These are phyloP conservation scores for Ellobium chinense DNA, from an alignment of 2,888 invertebrate genomes.

Conservation along the genomic window DNA sequence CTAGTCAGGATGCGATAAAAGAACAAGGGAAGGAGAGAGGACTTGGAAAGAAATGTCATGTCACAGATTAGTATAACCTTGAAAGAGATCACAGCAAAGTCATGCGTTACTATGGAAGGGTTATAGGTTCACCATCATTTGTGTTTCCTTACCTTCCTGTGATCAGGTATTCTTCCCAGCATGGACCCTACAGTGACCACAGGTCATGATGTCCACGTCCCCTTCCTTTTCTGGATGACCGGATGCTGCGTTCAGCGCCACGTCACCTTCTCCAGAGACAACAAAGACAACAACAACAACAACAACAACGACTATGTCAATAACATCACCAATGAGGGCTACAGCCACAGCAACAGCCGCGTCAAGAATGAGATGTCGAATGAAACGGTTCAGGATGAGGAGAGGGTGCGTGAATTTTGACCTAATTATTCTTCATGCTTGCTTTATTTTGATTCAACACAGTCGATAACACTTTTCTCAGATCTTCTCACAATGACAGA, in stretches of 20 bases:
- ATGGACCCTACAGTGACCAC: conserved; percentile 56
- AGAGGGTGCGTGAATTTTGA: not conserved
- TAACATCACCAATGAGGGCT: too few species aligned
- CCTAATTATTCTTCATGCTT: not conserved
- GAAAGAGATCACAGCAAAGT: too few species aligned
- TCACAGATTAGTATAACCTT: too few species aligned
- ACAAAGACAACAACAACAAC: not conserved
- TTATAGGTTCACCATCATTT: too few species aligned
- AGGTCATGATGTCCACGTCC: conserved; percentile 69
- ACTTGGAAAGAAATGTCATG: too few species aligned
- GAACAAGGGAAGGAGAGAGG: too few species aligned
- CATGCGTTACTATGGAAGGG: too few species aligned
- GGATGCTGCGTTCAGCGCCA: conserved; percentile 64
- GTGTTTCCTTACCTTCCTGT: too few species aligned
- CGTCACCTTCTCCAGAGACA: not conserved
- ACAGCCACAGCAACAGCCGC: not conserved
- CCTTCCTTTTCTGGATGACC: conserved; percentile 68
- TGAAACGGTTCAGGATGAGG: not conserved
- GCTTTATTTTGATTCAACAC: too few species aligned
- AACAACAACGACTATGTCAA: not conserved
- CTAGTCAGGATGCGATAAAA: too few species aligned
- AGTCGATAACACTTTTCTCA: too few species aligned
- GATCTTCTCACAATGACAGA: too few species aligned
- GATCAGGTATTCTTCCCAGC: conserved; percentile 8
- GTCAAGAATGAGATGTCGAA: not conserved